Evolutionary conservation across 2,113 vertebrate species (phyloP).

Genomic region (Sciurus niger): DNA sequence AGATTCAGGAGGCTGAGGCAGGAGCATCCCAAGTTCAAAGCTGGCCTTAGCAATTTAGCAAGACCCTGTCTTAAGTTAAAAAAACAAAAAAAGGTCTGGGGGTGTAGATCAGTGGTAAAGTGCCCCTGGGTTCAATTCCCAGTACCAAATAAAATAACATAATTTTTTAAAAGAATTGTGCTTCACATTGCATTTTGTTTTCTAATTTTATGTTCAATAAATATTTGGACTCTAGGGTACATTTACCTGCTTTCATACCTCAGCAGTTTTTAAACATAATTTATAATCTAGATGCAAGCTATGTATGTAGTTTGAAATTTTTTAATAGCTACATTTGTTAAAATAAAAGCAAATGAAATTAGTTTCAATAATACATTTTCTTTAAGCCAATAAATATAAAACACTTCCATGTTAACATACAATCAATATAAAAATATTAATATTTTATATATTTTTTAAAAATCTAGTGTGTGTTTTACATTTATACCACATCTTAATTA

Average conservation of each 20-base stretch:
- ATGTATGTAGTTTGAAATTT: background rate
- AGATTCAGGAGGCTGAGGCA: no score
- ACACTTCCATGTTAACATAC: background rate
- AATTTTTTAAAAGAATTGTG: background rate
- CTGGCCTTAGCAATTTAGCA: no score
- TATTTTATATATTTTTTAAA: background rate
- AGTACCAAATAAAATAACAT: no score
- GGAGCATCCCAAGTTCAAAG: no score
- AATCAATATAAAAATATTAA: background rate
- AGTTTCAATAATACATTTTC: background rate
- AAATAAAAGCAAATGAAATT: background rate
- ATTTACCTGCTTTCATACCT: background rate
- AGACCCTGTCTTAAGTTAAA: no score
- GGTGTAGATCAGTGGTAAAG: no score
- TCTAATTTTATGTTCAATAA: background rate
- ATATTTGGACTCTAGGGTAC: background rate
- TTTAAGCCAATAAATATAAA: constrained; percentile 2
- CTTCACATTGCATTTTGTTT: background rate
- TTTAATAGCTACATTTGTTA: background rate
- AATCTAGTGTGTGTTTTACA: constrained; percentile 14
- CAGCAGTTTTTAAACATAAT: background rate
- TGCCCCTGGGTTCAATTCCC: no score
- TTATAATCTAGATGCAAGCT: background rate
- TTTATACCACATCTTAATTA: background rate
- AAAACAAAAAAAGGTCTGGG: no score